Conservation (phyloP, 2,888 invertebrate species). For the Ophion obscuratus region DNA sequence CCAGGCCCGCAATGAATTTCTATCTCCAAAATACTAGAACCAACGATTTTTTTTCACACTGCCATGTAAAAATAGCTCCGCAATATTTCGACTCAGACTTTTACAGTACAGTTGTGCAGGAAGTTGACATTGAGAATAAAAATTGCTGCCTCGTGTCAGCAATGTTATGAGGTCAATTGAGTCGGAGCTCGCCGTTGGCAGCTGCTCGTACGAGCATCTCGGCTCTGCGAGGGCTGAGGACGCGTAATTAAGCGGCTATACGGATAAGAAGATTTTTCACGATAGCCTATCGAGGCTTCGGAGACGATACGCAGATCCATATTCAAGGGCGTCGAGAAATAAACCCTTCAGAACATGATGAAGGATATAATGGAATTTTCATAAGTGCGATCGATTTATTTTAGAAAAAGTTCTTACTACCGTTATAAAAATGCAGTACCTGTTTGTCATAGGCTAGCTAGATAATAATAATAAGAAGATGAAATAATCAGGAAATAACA, state of each 20-base stretch:
- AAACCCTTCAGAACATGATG: too few species aligned
- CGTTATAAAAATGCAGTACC: too few species aligned
- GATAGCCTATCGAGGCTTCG: background rate
- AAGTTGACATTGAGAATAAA: background rate
- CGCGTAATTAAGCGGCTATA: conserved; percentile 1
- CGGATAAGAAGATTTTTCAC: conserved; percentile 42
- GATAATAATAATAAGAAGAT: too few species aligned
- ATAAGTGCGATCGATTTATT: too few species aligned
- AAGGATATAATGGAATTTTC: too few species aligned
- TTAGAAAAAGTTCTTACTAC: too few species aligned
- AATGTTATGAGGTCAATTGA: conserved; percentile 7
- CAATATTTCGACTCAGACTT: background rate
- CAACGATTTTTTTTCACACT: background rate
- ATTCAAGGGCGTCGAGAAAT: background rate
- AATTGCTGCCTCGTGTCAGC: background rate
- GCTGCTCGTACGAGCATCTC: conserved; percentile 17
- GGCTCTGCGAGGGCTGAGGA: background rate
- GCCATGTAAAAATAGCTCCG: background rate
- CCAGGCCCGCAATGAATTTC: background rate
- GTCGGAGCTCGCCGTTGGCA: background rate
- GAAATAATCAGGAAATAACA: too few species aligned
- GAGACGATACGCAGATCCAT: background rate
- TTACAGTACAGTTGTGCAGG: background rate
- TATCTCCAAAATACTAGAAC: background rate
- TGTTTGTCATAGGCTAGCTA: too few species aligned